phyloP scores from a whole-genome alignment of 1,140 invertebrate genomes.

The Vanessa atalanta region DNA sequence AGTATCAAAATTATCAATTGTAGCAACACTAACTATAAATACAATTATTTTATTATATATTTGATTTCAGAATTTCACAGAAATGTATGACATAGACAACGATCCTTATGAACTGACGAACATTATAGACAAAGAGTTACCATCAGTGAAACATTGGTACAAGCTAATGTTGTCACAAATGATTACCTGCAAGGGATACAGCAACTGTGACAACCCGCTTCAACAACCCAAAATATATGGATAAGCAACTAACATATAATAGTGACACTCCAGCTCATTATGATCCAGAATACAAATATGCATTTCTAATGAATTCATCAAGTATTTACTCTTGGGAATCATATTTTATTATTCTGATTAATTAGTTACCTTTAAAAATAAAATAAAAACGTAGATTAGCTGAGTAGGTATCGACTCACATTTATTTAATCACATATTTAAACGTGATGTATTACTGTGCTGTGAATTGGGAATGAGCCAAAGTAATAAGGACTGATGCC shows the following conservation, averaged over 20 bases:
- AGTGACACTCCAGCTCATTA: no score
- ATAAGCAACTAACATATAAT: constrained; percentile 6
- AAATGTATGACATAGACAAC: constrained; percentile 85
- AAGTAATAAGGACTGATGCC: no score
- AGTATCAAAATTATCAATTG: neutral
- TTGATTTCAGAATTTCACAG: constrained; percentile 83
- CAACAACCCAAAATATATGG: constrained; percentile 43
- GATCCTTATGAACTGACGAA: constrained; percentile 88
- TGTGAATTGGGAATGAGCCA: no score
- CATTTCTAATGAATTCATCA: no score
- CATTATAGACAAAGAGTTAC: constrained; percentile 79
- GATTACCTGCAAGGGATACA: constrained; percentile 64
- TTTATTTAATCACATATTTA: no score
- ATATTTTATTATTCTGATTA: no score
- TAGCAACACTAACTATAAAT: neutral
- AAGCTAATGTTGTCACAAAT: constrained; percentile 69
- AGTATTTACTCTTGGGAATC: no score
- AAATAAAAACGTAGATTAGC: no score
- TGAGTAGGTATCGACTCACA: no score
- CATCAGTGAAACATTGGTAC: constrained; percentile 70
- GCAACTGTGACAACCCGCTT: constrained; percentile 56
- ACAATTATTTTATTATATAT: constrained; percentile 35
- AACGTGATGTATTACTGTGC: no score
- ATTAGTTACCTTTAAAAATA: no score
- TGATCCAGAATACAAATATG: no score